Evolutionary conservation across 2,113 vertebrate genomes (phyloP).

Genomic region (Podarcis muralis): DNA sequence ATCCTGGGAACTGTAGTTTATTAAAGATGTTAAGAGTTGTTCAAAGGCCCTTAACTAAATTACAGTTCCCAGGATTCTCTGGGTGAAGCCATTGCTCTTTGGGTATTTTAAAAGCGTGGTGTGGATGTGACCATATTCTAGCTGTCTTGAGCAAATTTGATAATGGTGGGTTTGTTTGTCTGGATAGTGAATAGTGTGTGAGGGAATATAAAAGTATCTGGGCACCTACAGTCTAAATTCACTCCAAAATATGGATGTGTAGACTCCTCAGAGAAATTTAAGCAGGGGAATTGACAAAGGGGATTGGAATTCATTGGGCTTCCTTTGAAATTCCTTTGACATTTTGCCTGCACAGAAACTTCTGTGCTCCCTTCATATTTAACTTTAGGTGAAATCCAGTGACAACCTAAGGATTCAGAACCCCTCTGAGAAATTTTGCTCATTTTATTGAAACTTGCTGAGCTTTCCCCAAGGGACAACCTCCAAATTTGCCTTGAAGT

Average conservation of each 20-base stretch:
- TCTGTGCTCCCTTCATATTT: not conserved
- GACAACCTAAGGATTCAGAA: slow-evolving; percentile 3
- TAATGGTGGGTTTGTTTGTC: not conserved
- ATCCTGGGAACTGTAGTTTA: too few relatives aligned
- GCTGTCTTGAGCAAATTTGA: not conserved
- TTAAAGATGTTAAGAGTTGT: too few relatives aligned
- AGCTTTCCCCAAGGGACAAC: not conserved
- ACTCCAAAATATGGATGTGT: not conserved
- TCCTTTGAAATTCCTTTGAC: not conserved
- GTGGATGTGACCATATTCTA: too few relatives aligned
- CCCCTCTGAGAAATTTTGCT: not conserved
- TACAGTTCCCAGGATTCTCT: too few relatives aligned
- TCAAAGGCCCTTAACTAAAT: too few relatives aligned
- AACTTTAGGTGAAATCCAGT: not conserved
- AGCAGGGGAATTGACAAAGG: not conserved
- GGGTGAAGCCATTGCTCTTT: too few relatives aligned
- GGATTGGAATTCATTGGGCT: not conserved
- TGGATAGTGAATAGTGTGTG: not conserved
- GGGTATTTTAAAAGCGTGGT: too few relatives aligned
- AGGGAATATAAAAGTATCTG: not conserved
- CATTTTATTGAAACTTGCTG: too few relatives aligned
- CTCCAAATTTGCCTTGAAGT: not conserved
- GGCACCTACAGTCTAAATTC: not conserved
- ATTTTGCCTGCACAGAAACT: not conserved
- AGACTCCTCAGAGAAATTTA: not conserved